These are phyloP conservation scores for Pseudochaenichthys georgianus DNA, from an alignment of 2,797 vertebrate genomes.

Conservation along the genomic window DNA sequence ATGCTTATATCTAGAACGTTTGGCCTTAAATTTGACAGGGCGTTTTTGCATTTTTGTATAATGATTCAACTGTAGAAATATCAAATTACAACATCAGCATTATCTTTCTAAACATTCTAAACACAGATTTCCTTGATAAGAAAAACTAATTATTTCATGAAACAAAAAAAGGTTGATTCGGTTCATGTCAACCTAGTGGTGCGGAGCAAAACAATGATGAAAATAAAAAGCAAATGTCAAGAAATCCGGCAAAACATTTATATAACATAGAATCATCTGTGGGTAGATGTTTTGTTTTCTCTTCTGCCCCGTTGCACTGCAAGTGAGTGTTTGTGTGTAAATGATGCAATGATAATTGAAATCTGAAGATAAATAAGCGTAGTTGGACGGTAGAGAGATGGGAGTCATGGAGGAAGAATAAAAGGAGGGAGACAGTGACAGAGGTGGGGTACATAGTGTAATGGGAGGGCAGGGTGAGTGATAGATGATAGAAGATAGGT, in stretches of 20 bases:
- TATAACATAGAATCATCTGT: constrained; percentile 70
- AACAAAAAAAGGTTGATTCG: neutral
- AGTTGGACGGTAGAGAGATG: constrained; percentile 18
- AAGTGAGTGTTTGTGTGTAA: constrained; percentile 41
- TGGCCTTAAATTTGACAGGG: too few relatives aligned
- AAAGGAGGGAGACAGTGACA: constrained; percentile 5
- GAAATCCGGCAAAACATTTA: constrained; percentile 64
- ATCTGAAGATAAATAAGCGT: constrained; percentile 38
- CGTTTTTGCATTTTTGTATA: too few relatives aligned
- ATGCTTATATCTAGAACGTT: too few relatives aligned
- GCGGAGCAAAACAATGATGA: constrained; percentile 34
- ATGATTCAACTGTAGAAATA: too few relatives aligned
- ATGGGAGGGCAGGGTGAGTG: constrained; percentile 15
- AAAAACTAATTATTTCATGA: constrained; percentile 1
- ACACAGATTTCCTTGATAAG: neutral
- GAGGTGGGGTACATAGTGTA: constrained; percentile 41
- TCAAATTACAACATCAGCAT: neutral
- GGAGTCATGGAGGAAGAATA: constrained; percentile 9
- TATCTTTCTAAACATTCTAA: constrained; percentile 1
- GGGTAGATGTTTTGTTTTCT: constrained; percentile 70
- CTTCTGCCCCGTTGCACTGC: constrained; percentile 30
- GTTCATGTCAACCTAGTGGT: constrained; percentile 16
- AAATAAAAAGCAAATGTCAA: constrained; percentile 61
- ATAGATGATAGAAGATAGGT: constrained; percentile 29
- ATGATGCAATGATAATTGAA: constrained; percentile 56